phyloP scores from a whole-genome alignment of 2,797 vertebrate genomes.

The Allobates femoralis region DNA sequence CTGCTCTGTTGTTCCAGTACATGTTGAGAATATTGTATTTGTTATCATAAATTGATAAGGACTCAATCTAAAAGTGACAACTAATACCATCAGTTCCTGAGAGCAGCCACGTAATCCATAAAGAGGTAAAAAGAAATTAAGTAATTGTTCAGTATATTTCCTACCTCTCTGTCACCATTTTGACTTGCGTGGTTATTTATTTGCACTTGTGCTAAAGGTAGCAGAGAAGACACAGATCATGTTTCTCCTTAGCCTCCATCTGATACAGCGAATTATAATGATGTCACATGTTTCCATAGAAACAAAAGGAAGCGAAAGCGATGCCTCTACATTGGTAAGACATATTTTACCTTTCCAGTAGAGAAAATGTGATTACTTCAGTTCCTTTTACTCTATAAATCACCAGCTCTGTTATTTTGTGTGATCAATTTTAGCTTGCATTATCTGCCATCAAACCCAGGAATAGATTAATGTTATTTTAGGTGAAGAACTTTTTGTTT shows the following conservation, averaged over 20 bases:
- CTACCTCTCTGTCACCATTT: not conserved
- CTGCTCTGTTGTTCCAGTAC: not conserved
- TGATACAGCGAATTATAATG: conserved; percentile 1
- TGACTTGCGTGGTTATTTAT: not conserved
- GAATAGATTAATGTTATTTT: not conserved
- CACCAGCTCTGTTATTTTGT: not conserved
- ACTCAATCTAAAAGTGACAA: not conserved
- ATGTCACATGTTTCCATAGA: conserved; percentile 6
- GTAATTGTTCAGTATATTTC: not conserved
- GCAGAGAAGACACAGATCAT: not conserved
- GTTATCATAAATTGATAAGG: not conserved
- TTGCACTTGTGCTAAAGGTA: not conserved
- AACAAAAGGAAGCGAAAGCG: not conserved
- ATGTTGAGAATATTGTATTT: not conserved
- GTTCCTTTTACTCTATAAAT: not conserved
- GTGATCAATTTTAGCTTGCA: not conserved
- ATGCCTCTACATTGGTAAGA: not conserved
- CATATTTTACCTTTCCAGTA: not conserved
- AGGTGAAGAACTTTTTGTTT: not conserved
- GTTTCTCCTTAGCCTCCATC: not conserved
- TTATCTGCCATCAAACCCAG: not conserved
- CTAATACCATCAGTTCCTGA: not conserved
- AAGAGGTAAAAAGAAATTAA: not conserved
- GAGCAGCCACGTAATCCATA: too few species aligned
- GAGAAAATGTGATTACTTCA: too few species aligned